Base-by-base conservation (phyloP, 2,113 vertebrate genomes). In the Sclerurus mexicanus region DNA sequence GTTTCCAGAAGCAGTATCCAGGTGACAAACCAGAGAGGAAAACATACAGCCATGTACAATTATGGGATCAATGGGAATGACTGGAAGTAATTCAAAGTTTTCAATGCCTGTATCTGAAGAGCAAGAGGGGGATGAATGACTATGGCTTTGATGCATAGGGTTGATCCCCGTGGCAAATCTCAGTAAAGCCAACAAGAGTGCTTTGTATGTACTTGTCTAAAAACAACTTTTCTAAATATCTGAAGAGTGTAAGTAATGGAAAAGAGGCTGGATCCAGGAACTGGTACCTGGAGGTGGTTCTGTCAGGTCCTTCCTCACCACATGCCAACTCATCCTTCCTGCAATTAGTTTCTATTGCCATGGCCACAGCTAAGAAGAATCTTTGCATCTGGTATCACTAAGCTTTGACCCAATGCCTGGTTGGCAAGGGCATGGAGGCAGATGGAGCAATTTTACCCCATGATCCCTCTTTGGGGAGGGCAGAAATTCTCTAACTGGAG, bases 31-130 rank as follows among this genome's bases (percentile, higher is more conserved):
- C 76, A 81, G 44, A 76, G 14, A 49, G 49, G 14, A 55, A 80
- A 86, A 37, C 7, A 9, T 44, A 37, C 31, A 63, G 30, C 14
- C 4, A 0, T 12, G 58, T 77, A 44, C 21, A 55, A 20, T 0
- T 1, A 30, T 12, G 35, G 22, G 35, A 68, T 88, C 59, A 27
- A 50, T 40, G 33, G 18, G 46, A 55, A 64, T 1, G 8, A 23
- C 33, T 1, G 6, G 37, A 84, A 37, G 19, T 35, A 1, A 50
- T 53, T 42, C 44, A 64, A 55, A 49, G 20, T 16, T 47, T 67
- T 81, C 52, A 46, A 1, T 4, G 3, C 18, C 67, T 39, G 2
- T 44, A 19, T 89, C 53, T 67, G 75, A 74, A 56, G 52, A 68
- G 39, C 35, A 68, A 35, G 77, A 88, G 14, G 21, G 39, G 77